These are phyloP conservation scores for Apteryx owenii DNA, from an alignment of 2,113 vertebrate genomes.

Conservation along the genomic window DNA sequence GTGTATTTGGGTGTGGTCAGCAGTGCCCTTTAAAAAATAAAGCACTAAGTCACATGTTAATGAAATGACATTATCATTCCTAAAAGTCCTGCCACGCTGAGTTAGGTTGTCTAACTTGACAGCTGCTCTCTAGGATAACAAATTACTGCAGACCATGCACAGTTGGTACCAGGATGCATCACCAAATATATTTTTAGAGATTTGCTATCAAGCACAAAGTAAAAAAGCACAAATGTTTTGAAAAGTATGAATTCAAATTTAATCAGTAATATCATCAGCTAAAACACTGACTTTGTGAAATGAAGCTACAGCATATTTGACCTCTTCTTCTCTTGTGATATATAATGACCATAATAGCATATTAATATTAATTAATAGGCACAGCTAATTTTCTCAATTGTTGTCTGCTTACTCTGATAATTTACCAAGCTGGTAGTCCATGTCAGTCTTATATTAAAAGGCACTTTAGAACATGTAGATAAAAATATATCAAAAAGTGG, in stretches of 20 bases:
- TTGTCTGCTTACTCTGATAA: neutral
- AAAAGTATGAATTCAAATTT: neutral
- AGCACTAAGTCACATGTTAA: neutral
- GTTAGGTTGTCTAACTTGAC: neutral
- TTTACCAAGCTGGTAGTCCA: neutral
- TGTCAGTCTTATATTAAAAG: neutral
- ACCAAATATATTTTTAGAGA: neutral
- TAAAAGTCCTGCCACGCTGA: neutral
- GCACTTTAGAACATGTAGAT: neutral
- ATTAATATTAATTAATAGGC: neutral
- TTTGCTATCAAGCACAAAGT: neutral
- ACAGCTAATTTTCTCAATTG: neutral
- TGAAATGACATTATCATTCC: neutral
- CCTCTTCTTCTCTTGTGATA: neutral
- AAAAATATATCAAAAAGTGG: neutral
- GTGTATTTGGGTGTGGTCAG: neutral
- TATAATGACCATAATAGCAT: neutral
- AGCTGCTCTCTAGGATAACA: neutral
- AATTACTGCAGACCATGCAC: neutral
- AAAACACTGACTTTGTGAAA: neutral
- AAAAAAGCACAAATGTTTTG: neutral
- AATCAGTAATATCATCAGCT: neutral
- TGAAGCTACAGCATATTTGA: neutral
- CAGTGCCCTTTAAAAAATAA: neutral
- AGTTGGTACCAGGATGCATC: neutral